Base-by-base conservation (phyloP, 2,888 invertebrate genomes). In the Heteropelma amictum region DNA sequence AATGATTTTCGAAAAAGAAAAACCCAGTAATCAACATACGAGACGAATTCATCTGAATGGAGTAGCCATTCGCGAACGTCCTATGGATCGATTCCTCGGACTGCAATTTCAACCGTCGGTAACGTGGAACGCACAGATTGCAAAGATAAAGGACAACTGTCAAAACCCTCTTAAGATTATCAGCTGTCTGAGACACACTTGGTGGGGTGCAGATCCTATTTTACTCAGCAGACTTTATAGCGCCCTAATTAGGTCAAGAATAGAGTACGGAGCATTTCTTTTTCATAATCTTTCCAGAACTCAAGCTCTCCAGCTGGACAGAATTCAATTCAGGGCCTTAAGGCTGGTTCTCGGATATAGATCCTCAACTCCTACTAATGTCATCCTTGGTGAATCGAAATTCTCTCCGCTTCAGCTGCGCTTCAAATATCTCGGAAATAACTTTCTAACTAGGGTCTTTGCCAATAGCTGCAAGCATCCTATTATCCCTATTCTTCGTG, bases 201-300 rank as follows among this genome's bases (percentile, higher is more conserved):
- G 68, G 61, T 71, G 67, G 65, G 71, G 71, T 4, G 75, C 71
- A 1, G 71, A 75, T 19, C 75, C 75, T 42, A 26, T 49, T 21
- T 5, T 54, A 3, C 38, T 68, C 2, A 33, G 68, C 1, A 23
- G 26, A 5, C 23, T 76, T 3, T 67, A 75, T 19, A 47, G 14
- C 0, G 51, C 58, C 1, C 19, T 67, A 12, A 47, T 71, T 7
- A 38, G 67, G 8, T 14, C 30, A 10, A 26, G 47, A 63, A 61
- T 75, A 3, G 72, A 75, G 60, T 75, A 75, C 19, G 49, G 69
- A 2, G 30, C 38, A 10, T 60, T 64, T 58, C 19, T 75, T 3
- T 40, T 77, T 8, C 12, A 38, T 40, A 17, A 17, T 26, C 6
- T 47, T 2, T 23, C 23, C 2, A 12, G 12, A 26, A 26, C 21